Conservation (phyloP, 1,140 invertebrate genomes). For the Marisa cornuarietis region DNA sequence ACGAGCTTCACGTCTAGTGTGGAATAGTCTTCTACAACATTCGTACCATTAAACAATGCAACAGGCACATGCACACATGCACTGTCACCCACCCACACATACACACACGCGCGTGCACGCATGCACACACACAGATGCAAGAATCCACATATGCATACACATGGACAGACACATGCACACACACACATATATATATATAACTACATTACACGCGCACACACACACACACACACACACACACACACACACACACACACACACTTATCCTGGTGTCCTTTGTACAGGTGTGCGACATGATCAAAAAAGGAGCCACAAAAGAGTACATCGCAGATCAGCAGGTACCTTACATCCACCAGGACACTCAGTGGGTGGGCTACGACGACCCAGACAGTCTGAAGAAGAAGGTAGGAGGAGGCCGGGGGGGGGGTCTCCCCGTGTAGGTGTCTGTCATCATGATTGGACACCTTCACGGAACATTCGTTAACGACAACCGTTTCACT, state of each 20-base stretch:
- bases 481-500: too few species aligned
- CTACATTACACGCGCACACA: too few species aligned
- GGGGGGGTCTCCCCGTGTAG: too few species aligned
- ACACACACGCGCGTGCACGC: too few species aligned
- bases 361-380: constrained; percentile 92
- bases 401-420: constrained; percentile 72
- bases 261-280: neutral
- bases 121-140: too few species aligned
- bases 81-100: neutral
- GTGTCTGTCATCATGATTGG: too few species aligned
- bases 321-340: constrained; percentile 70
- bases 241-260: neutral
- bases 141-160: too few species aligned
- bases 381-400: constrained; percentile 77
- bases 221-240: constrained; percentile 3
- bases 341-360: constrained; percentile 79
- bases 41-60: neutral
- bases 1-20: too few species aligned
- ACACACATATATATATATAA: neutral
- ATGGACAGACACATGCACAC: constrained; percentile 4
- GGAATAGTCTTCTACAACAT: too few species aligned
- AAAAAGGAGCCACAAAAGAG: constrained; percentile 31
- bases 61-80: neutral
- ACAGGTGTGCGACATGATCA: constrained; percentile 38
- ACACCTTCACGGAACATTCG: too few species aligned